Percentiles rank a stretch among this genome's conserved stretches.
Conservation (phyloP, 1,140 invertebrate genomes). For the Trichoplusia ni region DNA sequence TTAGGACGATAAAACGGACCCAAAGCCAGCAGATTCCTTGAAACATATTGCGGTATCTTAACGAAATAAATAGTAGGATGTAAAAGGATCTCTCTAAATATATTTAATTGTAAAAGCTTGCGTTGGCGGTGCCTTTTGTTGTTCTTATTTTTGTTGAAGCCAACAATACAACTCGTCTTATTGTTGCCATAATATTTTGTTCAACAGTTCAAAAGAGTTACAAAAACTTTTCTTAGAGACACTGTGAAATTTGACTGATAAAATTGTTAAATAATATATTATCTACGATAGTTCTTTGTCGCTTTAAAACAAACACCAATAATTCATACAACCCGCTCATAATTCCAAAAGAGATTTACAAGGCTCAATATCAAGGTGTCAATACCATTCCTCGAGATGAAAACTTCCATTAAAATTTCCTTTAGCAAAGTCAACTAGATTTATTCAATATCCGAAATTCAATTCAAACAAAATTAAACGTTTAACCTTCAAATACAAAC, state of each 20-base stretch:
- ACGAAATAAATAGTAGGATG: background rate
- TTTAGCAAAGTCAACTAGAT: background rate
- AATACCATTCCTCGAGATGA: background rate
- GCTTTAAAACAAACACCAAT: no score
- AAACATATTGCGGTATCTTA: background rate
- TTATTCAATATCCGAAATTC: slow-evolving; percentile 19
- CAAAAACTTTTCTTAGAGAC: no score
- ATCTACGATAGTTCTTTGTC: no score
- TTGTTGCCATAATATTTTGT: no score
- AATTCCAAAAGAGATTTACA: no score
- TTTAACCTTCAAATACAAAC: slow-evolving; percentile 7
- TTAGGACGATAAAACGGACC: background rate
- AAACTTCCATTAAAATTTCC: slow-evolving; percentile 12
- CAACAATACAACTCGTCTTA: no score
- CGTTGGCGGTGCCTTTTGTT: no score
- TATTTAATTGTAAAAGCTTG: no score
- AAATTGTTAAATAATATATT: no score
- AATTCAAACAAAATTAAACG: slow-evolving; percentile 16
- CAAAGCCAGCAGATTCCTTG: slow-evolving; percentile 1
- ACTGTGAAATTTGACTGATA: no score
- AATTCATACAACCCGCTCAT: no score
- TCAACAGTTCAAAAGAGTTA: no score
- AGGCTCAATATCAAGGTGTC: slow-evolving; percentile 6
- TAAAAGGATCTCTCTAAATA: slow-evolving; percentile 1
- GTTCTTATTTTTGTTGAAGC: background rate